Base-by-base conservation (phyloP, 2,113 vertebrate species). In the Ophthalmolycus amberensis region DNA sequence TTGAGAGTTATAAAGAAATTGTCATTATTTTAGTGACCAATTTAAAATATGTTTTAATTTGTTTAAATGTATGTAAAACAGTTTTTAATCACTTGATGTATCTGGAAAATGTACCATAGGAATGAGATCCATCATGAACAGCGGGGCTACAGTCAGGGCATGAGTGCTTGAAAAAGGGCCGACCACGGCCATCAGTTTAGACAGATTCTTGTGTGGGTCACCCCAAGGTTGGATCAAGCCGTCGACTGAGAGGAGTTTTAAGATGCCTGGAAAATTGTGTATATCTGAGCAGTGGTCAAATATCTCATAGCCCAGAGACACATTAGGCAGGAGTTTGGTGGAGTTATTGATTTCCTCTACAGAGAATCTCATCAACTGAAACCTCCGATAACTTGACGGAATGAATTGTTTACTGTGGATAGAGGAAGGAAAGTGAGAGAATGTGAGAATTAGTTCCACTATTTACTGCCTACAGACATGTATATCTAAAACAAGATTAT, bases 301-400 rank as follows among this genome's bases (percentile, higher is more conserved):
- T 48, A 97, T 94, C 9, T 96, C 89, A 0, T 96, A 98, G 44
- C 96, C 96, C 27, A 98, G 86, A 0, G 95, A 94, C 60, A 97
- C 20, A 0, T 94, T 94, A 34, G 97, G 97, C 18, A 98, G 93
- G 4, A 98, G 93, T 1, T 42, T 0, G 0, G 92, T 96, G 65
- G 96, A 95, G 84, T 97, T 97, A 87, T 97, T 98, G 54, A 98
- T 96, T 88, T 97, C 94, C 77, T 97, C 94, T 1, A 97, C 73
- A 0, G 94, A 32, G 0, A 97, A 95, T 52, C 96, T 93, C 96
- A 97, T 95, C 70, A 96, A 85, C 75, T 96, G 96, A 54, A 96
- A 86, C 54, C 93, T 92, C 69, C 89, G 93, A 88, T 96, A 95
- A 29, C 93, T 90, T 0, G 94, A 42, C 4, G 80, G 14, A 67